These are phyloP conservation scores for Dinothrombium tinctorium DNA, from an alignment of 1,140 invertebrate species.

Conservation along the genomic window DNA sequence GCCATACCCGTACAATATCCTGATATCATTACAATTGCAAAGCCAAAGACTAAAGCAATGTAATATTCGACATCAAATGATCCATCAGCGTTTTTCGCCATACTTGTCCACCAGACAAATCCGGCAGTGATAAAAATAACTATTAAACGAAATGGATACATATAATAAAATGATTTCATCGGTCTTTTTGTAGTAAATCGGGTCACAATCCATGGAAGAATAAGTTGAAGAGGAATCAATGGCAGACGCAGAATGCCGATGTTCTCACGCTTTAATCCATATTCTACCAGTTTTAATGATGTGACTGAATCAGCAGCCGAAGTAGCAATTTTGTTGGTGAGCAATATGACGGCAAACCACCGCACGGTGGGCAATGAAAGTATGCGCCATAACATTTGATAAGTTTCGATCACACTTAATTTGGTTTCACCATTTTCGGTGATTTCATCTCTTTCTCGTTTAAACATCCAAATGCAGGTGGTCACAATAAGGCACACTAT, in stretches of 20 bases:
- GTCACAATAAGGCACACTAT: slow-evolving; percentile 71
- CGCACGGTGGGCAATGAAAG: slow-evolving; percentile 54
- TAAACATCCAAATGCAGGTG: slow-evolving; percentile 68
- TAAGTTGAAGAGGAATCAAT: slow-evolving; percentile 75
- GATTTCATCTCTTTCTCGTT: slow-evolving; percentile 39
- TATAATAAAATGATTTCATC: slow-evolving; percentile 63
- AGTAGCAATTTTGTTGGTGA: slow-evolving; percentile 86
- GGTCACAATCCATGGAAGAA: slow-evolving; percentile 64
- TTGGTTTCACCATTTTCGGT: slow-evolving; percentile 15
- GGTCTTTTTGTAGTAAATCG: slow-evolving; percentile 72
- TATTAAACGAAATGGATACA: slow-evolving; percentile 57
- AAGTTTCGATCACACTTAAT: slow-evolving; percentile 47
- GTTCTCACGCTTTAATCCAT: slow-evolving; percentile 81
- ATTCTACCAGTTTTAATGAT: slow-evolving; percentile 76
- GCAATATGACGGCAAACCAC: slow-evolving; percentile 43
- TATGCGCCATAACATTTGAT: slow-evolving; percentile 56
- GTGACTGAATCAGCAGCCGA: slow-evolving; percentile 85
- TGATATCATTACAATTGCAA: slow-evolving; percentile 62
- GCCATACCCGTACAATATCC: slow-evolving; percentile 52
- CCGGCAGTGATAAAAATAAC: slow-evolving; percentile 41
- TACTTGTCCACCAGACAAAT: slow-evolving; percentile 61
- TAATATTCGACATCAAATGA: slow-evolving; percentile 56
- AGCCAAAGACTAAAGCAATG: slow-evolving; percentile 43
- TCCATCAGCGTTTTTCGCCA: slow-evolving; percentile 31
- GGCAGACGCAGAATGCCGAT: slow-evolving; percentile 74